Conservation (phyloP, 2,888 invertebrate species). For the Nyleta sp. region DNA sequence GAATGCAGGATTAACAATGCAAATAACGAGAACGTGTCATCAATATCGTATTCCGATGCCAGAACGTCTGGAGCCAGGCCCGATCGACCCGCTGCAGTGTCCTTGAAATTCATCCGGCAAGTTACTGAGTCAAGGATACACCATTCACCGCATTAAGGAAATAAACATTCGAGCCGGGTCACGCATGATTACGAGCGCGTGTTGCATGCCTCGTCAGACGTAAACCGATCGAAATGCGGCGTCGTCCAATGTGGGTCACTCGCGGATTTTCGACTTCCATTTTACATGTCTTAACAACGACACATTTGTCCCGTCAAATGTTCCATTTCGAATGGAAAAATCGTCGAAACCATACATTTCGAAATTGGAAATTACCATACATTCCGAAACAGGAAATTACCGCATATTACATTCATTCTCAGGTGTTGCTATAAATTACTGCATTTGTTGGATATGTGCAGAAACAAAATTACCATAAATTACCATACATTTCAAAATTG, state of each 20-base stretch:
- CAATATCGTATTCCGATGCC: conserved; percentile 71
- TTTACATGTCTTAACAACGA: neutral
- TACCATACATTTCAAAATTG: no score
- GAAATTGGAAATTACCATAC: no score
- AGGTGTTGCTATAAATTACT: no score
- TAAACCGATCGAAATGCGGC: conserved; percentile 44
- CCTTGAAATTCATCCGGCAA: conserved; percentile 61
- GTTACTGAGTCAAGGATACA: conserved; percentile 62
- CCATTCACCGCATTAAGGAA: conserved; percentile 63
- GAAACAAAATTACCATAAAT: no score
- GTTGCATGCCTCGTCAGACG: conserved; percentile 44
- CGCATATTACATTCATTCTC: no score
- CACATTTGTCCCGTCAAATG: no score
- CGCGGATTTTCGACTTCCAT: conserved; percentile 1
- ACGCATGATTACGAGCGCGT: conserved; percentile 48
- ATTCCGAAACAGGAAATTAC: no score
- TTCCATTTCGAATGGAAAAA: no score
- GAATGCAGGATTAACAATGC: conserved; percentile 51
- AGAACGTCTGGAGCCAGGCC: conserved; percentile 74
- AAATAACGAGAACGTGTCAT: conserved; percentile 67
- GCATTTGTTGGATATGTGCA: no score
- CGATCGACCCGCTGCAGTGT: conserved; percentile 70
- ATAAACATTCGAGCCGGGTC: conserved; percentile 56
- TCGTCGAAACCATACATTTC: no score
- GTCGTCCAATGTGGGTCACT: conserved; percentile 38